phyloP scores from a whole-genome alignment of 2,113 vertebrate species.

The Psilopsiagon aurifrons region DNA sequence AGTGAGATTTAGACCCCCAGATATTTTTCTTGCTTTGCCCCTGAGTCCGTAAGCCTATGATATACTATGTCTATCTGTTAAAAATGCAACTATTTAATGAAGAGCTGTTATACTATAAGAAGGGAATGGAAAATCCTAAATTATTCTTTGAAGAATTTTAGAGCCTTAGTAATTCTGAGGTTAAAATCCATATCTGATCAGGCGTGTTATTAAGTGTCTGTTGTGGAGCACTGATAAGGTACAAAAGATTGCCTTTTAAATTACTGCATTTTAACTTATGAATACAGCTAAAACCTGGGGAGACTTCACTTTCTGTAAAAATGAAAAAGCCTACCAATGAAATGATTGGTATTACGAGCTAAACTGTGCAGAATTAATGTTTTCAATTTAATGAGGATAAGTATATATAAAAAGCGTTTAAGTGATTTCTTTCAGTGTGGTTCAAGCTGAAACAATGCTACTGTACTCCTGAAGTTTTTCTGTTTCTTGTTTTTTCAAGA shows the following conservation, averaged over 20 bases:
- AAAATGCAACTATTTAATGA: not conserved
- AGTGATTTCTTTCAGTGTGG: not conserved
- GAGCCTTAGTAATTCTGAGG: not conserved
- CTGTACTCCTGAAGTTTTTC: not conserved
- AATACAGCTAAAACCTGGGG: not conserved
- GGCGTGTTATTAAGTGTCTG: not conserved
- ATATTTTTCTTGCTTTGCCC: not conserved
- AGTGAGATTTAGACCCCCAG: not conserved
- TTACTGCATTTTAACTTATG: constrained; percentile 10
- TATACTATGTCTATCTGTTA: not conserved
- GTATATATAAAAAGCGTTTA: not conserved
- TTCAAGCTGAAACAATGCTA: not conserved
- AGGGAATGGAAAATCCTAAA: not conserved
- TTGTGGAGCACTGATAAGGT: constrained; percentile 15
- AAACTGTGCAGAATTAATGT: not conserved
- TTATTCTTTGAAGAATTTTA: not conserved
- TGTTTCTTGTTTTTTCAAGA: not conserved
- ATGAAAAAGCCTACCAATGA: not conserved
- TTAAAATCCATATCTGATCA: constrained; percentile 17
- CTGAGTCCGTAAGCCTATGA: not conserved
- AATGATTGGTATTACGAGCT: not conserved
- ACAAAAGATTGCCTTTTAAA: constrained; percentile 24
- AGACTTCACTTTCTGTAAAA: not conserved
- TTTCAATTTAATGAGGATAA: not conserved
- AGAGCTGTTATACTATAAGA: not conserved